A percentile compares a stretch with the other conserved stretches of the same genome.
Conservation (phyloP, 2,113 vertebrate genomes). For the Turdus rufiventris region DNA sequence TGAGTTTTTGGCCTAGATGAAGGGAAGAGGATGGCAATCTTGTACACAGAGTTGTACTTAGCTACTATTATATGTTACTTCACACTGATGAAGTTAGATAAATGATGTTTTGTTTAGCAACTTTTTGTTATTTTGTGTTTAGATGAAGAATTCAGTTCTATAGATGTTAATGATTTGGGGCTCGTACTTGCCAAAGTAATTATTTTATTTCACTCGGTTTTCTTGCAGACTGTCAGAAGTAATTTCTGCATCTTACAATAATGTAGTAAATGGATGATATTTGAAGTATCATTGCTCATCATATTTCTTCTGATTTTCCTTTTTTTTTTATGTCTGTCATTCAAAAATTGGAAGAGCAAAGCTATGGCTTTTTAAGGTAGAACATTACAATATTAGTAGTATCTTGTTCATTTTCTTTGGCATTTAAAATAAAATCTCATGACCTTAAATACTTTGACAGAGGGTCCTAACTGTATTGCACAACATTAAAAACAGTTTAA, state of each 20-base stretch:
- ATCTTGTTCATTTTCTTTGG: slow-evolving; percentile 42
- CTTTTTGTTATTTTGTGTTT: neutral
- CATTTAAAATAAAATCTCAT: slow-evolving; percentile 60
- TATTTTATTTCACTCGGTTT: neutral
- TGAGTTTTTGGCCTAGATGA: neutral
- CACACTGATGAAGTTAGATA: neutral
- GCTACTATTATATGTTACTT: neutral
- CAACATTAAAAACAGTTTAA: slow-evolving; percentile 54
- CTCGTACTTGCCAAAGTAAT: neutral
- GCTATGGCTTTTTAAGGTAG: slow-evolving; percentile 2
- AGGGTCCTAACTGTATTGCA: slow-evolving; percentile 27
- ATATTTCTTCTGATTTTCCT: neutral
- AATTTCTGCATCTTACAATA: neutral
- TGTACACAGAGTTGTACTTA: neutral
- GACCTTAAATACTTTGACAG: slow-evolving; percentile 50
- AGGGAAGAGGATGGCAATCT: neutral
- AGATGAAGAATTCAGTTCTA: neutral
- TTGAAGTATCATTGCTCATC: neutral
- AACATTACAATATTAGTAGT: neutral
- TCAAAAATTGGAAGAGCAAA: neutral
- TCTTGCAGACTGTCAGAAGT: neutral
- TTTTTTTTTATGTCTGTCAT: neutral
- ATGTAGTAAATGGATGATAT: neutral
- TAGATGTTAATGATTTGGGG: neutral
- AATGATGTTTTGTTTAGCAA: neutral